A percentile compares a stretch with the other conserved stretches of the same genome.
These are phyloP conservation scores for Gymnarchus niloticus DNA, from an alignment of 2,113 vertebrate genomes.

Conservation along the genomic window DNA sequence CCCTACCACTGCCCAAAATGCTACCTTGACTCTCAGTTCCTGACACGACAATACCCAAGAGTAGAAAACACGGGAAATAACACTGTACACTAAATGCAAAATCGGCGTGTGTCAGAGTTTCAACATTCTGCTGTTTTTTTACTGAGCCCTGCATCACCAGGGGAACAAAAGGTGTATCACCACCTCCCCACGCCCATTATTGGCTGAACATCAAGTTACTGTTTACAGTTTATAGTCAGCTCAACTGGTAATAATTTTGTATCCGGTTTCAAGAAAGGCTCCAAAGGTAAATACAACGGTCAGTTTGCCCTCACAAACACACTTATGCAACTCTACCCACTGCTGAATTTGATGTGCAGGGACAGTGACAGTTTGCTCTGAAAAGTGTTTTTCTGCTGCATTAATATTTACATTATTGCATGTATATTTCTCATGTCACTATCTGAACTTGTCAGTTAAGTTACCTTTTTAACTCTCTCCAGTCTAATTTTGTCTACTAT, in stretches of 20 bases:
- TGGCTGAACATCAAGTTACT: background rate
- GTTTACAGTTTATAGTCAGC: background rate
- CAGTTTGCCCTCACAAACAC: too few species aligned
- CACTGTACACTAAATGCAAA: background rate
- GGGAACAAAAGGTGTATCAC: background rate
- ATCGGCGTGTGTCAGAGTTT: too few species aligned
- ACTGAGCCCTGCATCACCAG: background rate
- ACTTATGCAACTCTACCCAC: background rate
- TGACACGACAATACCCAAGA: background rate
- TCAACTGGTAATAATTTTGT: background rate
- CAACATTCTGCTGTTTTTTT: too few species aligned
- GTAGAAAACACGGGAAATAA: background rate
- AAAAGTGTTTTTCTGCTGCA: background rate
- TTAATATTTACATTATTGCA: background rate
- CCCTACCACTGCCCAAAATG: background rate
- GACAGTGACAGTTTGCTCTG: background rate
- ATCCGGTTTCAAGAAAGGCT: background rate
- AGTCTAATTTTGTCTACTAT: background rate
- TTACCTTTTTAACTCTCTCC: background rate
- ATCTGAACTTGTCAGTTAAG: background rate
- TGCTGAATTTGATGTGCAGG: background rate
- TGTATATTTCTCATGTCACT: background rate
- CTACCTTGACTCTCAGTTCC: background rate
- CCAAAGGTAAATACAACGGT: background rate
- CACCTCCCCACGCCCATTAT: background rate